These are phyloP conservation scores for Passer domesticus DNA, from an alignment of 2,113 vertebrate genomes.

Conservation along the genomic window DNA sequence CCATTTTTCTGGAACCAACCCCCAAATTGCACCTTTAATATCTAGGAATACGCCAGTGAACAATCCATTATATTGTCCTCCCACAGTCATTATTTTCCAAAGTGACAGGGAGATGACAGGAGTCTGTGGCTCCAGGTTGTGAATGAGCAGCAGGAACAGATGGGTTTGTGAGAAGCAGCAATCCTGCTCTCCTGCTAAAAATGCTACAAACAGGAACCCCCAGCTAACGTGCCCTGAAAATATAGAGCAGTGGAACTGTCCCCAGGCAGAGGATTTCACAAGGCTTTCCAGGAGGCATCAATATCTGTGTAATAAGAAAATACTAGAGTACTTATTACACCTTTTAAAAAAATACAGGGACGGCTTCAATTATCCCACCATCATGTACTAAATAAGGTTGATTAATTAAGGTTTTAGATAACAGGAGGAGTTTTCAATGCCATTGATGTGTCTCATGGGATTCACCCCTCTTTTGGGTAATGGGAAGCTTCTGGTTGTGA, in stretches of 20 bases:
- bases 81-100: not conserved
- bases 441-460: constrained; percentile 5
- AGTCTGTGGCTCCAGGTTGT: constrained; percentile 46
- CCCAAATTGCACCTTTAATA: constrained; percentile 2
- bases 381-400: constrained; percentile 20
- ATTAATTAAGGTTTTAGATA: constrained; percentile 50
- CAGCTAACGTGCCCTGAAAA: not conserved
- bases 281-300: constrained; percentile 15
- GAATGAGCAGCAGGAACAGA: constrained; percentile 54
- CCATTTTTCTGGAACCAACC: not conserved
- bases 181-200: constrained; percentile 26
- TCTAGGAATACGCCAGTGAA: not conserved
- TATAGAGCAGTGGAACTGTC: not conserved
- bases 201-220: not conserved
- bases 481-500: constrained; percentile 34
- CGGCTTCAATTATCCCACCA: constrained; percentile 29
- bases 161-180: not conserved
- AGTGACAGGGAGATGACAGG: constrained; percentile 35
- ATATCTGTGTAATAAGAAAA: not conserved
- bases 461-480: constrained; percentile 39
- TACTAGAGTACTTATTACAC: not conserved
- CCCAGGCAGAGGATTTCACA: not conserved
- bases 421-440: constrained; percentile 36
- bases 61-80: constrained; percentile 35
- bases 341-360: not conserved